Conservation (phyloP, 2,113 vertebrate species). For the Leptosomus discolor region DNA sequence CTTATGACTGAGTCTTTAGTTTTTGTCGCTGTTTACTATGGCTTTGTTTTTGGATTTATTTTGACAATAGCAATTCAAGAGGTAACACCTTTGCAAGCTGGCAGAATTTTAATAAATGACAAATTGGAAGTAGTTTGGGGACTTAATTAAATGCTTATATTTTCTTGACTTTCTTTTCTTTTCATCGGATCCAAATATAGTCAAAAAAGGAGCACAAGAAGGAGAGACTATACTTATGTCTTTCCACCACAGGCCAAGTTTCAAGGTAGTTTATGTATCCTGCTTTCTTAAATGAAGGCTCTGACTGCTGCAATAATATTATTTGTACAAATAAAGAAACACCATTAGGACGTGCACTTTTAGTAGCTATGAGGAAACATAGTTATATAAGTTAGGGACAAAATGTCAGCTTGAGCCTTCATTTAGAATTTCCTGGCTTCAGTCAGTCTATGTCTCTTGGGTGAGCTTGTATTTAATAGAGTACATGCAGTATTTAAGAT, state of each 20-base stretch:
- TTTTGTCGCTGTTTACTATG: background rate
- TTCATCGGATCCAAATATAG: background rate
- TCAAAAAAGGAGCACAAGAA: background rate
- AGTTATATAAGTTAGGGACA: background rate
- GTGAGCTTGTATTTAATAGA: conserved; percentile 17
- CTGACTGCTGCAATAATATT: conserved; percentile 2
- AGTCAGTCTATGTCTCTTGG: background rate
- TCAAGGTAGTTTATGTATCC: background rate
- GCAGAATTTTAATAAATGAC: background rate
- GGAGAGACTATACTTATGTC: background rate
- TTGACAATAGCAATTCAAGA: background rate
- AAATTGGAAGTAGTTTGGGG: background rate
- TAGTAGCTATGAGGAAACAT: background rate
- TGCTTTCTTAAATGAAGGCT: background rate
- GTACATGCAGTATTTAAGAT: conserved; percentile 9
- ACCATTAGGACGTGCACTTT: background rate
- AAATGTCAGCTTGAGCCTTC: conserved; percentile 6
- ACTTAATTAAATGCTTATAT: background rate
- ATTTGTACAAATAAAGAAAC: conserved; percentile 19
- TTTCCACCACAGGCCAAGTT: background rate
- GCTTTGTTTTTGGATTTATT: background rate
- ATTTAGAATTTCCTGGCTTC: conserved; percentile 35
- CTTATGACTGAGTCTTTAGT: background rate
- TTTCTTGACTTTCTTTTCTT: background rate
- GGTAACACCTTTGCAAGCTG: background rate